Percentiles rank a stretch among this genome's conserved stretches.
Conservation (phyloP, 1,140 invertebrate genomes). For the Drosophila bocqueti region DNA sequence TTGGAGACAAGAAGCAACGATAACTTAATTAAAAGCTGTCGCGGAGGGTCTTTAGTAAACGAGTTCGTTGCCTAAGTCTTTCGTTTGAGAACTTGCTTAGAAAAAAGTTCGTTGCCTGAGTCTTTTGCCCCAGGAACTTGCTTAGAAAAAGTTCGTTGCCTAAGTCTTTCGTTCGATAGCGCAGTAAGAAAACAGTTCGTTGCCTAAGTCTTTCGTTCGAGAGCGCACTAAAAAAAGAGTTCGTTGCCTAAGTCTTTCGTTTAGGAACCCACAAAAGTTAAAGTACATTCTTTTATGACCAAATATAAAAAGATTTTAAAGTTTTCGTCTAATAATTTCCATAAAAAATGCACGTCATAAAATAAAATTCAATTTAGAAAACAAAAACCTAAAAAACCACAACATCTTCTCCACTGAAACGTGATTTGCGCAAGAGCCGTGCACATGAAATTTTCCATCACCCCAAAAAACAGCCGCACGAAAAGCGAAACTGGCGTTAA, state of each 20-base stretch:
- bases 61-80: slow-evolving; percentile 61
- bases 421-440: slow-evolving; percentile 24
- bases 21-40: slow-evolving; percentile 18
- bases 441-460: slow-evolving; percentile 44
- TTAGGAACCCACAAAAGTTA: not conserved
- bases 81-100: not conserved
- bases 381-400: slow-evolving; percentile 8
- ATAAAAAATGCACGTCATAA: not conserved
- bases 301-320: not conserved
- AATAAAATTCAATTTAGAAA: not conserved
- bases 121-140: not conserved
- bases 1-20: slow-evolving; percentile 21
- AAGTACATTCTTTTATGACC: not conserved
- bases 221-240: slow-evolving; percentile 1
- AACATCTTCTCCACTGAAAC: slow-evolving; percentile 30
- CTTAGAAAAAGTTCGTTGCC: slow-evolving; percentile 30
- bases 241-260: slow-evolving; percentile 30
- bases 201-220: slow-evolving; percentile 21
- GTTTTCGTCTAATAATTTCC: not conserved
- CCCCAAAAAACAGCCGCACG: slow-evolving; percentile 4
- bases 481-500: slow-evolving; percentile 50
- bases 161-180: slow-evolving; percentile 13
- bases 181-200: slow-evolving; percentile 23
- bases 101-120: slow-evolving; percentile 45
- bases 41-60: slow-evolving; percentile 7